phyloP scores from a whole-genome alignment of 2,888 invertebrate genomes.

The Pterobdella sp. region DNA sequence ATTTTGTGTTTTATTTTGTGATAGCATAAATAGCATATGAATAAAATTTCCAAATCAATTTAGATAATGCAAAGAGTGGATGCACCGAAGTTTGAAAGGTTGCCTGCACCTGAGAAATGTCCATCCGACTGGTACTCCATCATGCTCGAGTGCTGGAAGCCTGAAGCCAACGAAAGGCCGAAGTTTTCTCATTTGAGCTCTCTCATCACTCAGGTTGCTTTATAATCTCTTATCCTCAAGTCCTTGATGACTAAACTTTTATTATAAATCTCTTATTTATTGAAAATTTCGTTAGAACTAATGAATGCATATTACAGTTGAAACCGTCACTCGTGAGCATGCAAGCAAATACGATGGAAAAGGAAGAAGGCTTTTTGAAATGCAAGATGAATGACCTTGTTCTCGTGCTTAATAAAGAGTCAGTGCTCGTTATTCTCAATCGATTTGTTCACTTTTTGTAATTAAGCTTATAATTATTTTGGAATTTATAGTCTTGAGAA shows the following conservation, averaged over 20 bases:
- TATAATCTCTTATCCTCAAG: no score
- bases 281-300: no score
- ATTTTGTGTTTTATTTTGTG: neutral
- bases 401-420: conserved; percentile 78
- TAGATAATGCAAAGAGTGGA: conserved; percentile 39
- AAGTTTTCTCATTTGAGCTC: conserved; percentile 76
- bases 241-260: no score
- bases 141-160: conserved; percentile 94
- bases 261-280: no score
- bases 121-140: conserved; percentile 81
- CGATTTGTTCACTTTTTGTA: no score
- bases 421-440: conserved; percentile 29
- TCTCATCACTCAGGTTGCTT: conserved; percentile 68
- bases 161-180: conserved; percentile 77
- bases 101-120: conserved; percentile 88
- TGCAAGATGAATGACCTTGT: conserved; percentile 83
- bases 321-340: conserved; percentile 74
- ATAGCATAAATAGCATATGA: neutral
- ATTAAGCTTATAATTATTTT: no score
- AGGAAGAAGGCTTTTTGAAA: conserved; percentile 61
- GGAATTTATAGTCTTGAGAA: no score
- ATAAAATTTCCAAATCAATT: neutral
- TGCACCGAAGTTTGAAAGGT: conserved; percentile 56
- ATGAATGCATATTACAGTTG: conserved; percentile 59
- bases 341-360: conserved; percentile 10